Evolutionary conservation across 1,140 invertebrate species (phyloP).

Genomic region (Leptinotarsa defecta): DNA sequence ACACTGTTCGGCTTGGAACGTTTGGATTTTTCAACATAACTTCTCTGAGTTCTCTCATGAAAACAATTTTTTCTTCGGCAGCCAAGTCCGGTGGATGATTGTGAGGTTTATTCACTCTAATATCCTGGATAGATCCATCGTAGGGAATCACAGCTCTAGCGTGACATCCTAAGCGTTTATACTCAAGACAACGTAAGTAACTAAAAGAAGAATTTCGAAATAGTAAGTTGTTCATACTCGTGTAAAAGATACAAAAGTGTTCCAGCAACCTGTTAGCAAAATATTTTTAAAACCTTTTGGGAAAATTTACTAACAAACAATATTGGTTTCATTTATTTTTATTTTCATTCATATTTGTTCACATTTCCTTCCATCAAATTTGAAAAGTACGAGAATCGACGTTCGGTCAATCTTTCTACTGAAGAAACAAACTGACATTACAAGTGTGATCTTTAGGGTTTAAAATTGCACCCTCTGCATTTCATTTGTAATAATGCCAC

Average conservation of each 20-base stretch:
- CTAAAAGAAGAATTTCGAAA: conserved; percentile 31
- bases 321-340: no score
- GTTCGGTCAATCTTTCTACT: no score
- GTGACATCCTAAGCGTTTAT: conserved; percentile 50
- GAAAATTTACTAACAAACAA: no score
- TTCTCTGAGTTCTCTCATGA: conserved; percentile 49
- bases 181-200: conserved; percentile 50
- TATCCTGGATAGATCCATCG: conserved; percentile 49
- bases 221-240: background rate
- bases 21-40: conserved; percentile 42
- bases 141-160: conserved; percentile 49
- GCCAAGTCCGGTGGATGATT: conserved; percentile 52
- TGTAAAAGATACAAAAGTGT: background rate
- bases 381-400: no score
- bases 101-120: conserved; percentile 50
- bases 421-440: no score
- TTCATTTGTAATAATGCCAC: no score
- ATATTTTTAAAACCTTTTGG: no score
- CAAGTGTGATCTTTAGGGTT: no score
- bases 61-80: conserved; percentile 52
- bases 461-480: no score
- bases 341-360: no score
- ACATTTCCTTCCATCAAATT: no score
- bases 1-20: conserved; percentile 41
- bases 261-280: no score